Conservation (phyloP, 2,797 vertebrate species). For the Spheniscus humboldti region DNA sequence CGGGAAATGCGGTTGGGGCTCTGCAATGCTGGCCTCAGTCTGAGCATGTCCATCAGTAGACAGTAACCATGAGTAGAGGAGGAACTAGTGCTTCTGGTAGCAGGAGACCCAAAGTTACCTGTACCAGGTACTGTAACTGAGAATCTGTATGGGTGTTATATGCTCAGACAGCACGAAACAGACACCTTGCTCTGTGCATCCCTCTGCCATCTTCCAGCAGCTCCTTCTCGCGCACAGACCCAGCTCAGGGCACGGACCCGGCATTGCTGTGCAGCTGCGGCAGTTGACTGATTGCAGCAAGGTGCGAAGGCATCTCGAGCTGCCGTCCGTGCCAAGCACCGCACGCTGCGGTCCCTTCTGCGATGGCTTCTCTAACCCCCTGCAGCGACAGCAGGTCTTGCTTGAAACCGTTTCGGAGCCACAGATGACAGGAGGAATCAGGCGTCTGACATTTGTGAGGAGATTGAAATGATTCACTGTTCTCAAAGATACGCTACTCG, state of each 20-base stretch:
- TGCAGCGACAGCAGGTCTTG: background rate
- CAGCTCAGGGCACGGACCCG: fast-evolving
- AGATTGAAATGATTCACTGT: slow-evolving; percentile 25
- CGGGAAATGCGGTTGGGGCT: background rate
- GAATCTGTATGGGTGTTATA: fast-evolving
- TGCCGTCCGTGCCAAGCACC: background rate
- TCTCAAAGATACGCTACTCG: background rate
- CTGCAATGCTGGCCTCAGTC: background rate
- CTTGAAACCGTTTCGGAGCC: slow-evolving; percentile 1
- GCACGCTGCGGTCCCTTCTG: background rate
- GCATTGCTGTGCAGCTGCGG: fast-evolving
- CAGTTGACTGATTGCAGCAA: background rate
- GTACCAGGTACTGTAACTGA: fast-evolving
- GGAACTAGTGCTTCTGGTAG: background rate
- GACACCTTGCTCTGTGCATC: background rate
- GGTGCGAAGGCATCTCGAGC: background rate
- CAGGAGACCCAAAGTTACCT: too few species aligned
- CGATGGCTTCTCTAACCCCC: background rate
- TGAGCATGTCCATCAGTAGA: background rate
- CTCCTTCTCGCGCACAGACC: fast-evolving
- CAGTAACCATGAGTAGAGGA: background rate
- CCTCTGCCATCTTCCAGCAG: background rate
- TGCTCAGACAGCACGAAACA: too few species aligned
- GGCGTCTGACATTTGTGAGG: slow-evolving; percentile 46
- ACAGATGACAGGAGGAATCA: slow-evolving; percentile 7